These are phyloP conservation scores for Istiophorus platypterus DNA, from an alignment of 2,113 vertebrate species.

Conservation along the genomic window DNA sequence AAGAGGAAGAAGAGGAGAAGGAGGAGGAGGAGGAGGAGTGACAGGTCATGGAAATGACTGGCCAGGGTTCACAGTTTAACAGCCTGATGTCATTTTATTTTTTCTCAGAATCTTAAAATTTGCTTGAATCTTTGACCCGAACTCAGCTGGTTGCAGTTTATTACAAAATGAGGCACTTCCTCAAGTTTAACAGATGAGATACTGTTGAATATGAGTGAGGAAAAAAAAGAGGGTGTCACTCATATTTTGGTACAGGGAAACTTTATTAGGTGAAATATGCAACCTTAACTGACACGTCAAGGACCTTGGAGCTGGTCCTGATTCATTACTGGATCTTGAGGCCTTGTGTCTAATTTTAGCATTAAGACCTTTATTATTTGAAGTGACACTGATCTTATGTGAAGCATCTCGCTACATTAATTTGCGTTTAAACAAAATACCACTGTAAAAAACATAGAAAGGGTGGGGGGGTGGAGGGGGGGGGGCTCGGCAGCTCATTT, in stretches of 20 bases:
- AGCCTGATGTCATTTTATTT: background rate
- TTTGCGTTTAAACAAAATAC: too few species aligned
- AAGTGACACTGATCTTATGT: too few species aligned
- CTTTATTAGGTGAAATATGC: background rate
- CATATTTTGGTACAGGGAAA: background rate
- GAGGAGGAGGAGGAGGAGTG: slow-evolving; percentile 2
- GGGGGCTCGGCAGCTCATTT: too few species aligned
- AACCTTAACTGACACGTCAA: too few species aligned
- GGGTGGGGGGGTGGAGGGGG: too few species aligned
- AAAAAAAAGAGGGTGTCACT: background rate
- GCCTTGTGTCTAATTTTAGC: too few species aligned
- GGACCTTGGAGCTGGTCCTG: too few species aligned
- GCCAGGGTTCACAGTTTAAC: slow-evolving; percentile 3
- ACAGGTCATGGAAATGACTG: slow-evolving; percentile 18
- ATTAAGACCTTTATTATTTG: too few species aligned
- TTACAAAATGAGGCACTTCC: background rate
- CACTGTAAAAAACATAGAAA: too few species aligned
- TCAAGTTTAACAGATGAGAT: background rate
- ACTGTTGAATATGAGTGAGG: background rate
- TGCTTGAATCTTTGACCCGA: slow-evolving; percentile 2
- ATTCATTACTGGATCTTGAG: too few species aligned
- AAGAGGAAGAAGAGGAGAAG: background rate
- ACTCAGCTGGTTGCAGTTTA: background rate
- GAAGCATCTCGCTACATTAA: too few species aligned
- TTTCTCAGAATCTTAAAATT: background rate